These are phyloP conservation scores for Rhodeus uyekii DNA, from an alignment of 2,797 vertebrate species.

Conservation along the genomic window DNA sequence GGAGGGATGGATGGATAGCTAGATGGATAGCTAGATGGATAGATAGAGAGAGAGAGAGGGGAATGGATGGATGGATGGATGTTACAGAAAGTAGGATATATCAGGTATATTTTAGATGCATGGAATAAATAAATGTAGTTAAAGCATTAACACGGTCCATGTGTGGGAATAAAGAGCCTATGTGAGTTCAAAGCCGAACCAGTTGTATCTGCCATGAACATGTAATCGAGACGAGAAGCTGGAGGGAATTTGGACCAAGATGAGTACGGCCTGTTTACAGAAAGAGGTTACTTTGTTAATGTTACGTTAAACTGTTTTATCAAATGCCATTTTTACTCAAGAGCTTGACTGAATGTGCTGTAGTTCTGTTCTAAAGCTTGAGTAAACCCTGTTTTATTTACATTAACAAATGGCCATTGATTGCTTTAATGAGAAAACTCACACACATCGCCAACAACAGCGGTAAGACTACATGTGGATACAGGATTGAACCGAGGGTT, in stretches of 20 bases:
- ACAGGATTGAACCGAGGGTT: constrained; percentile 16
- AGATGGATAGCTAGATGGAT: background rate
- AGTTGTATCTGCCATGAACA: constrained; percentile 20
- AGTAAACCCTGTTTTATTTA: constrained; percentile 32
- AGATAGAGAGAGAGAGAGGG: background rate
- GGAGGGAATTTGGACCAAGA: constrained; percentile 34
- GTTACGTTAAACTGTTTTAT: constrained; percentile 38
- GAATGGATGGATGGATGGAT: background rate
- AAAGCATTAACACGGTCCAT: constrained; percentile 12
- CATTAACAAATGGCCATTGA: constrained; percentile 46
- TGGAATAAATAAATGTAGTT: constrained; percentile 7
- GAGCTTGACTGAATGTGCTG: background rate
- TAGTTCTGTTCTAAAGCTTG: constrained; percentile 21
- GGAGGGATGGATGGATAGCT: background rate
- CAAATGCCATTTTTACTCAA: constrained; percentile 37
- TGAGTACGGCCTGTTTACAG: constrained; percentile 34
- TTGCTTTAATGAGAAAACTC: constrained; percentile 46
- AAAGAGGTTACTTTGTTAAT: constrained; percentile 35
- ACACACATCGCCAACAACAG: constrained; percentile 28
- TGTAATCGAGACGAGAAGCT: constrained; percentile 12
- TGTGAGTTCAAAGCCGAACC: constrained; percentile 22
- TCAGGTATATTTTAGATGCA: background rate
- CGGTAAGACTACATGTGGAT: constrained; percentile 11
- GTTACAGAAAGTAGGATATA: background rate
- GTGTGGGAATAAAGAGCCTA: constrained; percentile 23